These are phyloP conservation scores for Cyclura pinguis DNA, from an alignment of 2,797 vertebrate species.

Conservation along the genomic window DNA sequence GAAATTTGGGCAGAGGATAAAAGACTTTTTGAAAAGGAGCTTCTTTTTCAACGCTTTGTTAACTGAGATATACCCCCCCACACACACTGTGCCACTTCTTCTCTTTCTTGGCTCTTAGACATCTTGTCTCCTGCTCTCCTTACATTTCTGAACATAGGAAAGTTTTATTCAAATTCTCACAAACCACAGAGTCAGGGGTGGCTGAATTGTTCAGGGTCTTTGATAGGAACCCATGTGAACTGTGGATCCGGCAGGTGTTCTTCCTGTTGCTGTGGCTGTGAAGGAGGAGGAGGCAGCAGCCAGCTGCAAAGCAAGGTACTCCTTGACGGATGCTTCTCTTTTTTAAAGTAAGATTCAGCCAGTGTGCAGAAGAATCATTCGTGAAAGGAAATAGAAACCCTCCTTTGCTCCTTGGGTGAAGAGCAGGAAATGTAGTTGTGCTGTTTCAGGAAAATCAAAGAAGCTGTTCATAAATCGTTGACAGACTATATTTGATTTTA, in stretches of 20 bases:
- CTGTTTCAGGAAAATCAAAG: neutral
- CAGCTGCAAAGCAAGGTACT: neutral
- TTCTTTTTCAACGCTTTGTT: too few species aligned
- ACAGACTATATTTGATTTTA: neutral
- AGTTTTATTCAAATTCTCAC: constrained; percentile 47
- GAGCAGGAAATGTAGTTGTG: neutral
- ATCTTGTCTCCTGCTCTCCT: constrained; percentile 12
- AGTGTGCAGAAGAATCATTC: too few species aligned
- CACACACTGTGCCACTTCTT: too few species aligned
- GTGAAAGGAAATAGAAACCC: neutral
- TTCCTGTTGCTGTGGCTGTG: constrained; percentile 29
- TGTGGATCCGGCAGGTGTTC: constrained; percentile 50
- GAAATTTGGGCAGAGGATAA: too few species aligned
- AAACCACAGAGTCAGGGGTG: constrained; percentile 46
- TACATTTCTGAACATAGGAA: constrained; percentile 32
- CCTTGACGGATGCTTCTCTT: neutral
- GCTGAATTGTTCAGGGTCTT: constrained; percentile 32
- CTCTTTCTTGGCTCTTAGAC: neutral
- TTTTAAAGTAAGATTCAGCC: neutral
- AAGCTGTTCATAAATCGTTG: neutral
- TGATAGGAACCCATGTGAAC: constrained; percentile 40
- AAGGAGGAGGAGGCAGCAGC: neutral
- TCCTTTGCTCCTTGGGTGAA: neutral
- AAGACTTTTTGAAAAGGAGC: too few species aligned
- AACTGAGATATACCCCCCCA: neutral